Conservation (phyloP, 2,113 vertebrate species). For the Serilophus lunatus region DNA sequence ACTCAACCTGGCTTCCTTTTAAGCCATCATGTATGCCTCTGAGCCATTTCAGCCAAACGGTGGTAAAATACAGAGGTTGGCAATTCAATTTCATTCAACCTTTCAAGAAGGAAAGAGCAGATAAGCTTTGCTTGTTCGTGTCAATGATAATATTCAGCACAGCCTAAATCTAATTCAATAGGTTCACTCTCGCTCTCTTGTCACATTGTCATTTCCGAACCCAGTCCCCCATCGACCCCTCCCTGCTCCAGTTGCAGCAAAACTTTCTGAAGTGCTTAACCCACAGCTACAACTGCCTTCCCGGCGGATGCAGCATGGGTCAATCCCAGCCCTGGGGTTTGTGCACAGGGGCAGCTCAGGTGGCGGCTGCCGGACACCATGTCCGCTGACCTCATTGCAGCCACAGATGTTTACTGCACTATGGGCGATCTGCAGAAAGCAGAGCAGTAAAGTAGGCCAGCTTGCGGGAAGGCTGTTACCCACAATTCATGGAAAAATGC, state of each 20-base stretch:
- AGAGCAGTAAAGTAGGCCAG: constrained; percentile 92
- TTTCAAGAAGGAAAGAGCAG: constrained; percentile 71
- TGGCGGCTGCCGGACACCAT: constrained; percentile 71
- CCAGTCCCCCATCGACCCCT: background rate
- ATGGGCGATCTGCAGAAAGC: constrained; percentile 79
- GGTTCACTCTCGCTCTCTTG: constrained; percentile 7
- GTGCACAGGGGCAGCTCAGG: constrained; percentile 53
- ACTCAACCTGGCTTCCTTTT: constrained; percentile 40
- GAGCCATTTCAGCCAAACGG: constrained; percentile 63
- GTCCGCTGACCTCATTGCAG: constrained; percentile 86
- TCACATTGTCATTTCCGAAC: constrained; percentile 47
- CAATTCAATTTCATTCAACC: constrained; percentile 66
- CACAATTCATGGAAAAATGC: constrained; percentile 89
- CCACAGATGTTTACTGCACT: constrained; percentile 92
- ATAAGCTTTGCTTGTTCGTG: constrained; percentile 62
- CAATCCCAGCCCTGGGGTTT: background rate
- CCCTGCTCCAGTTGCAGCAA: background rate
- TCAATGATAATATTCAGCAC: constrained; percentile 66
- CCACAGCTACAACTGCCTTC: background rate
- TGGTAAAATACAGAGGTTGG: constrained; percentile 62
- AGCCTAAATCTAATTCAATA: constrained; percentile 62
- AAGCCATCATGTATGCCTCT: constrained; percentile 38
- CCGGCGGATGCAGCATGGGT: background rate
- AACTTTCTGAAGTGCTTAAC: constrained; percentile 68
- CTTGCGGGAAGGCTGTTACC: constrained; percentile 95